Evolutionary conservation across 2,888 invertebrate genomes (phyloP).

Genomic region (Omphaloscelis lunosa): DNA sequence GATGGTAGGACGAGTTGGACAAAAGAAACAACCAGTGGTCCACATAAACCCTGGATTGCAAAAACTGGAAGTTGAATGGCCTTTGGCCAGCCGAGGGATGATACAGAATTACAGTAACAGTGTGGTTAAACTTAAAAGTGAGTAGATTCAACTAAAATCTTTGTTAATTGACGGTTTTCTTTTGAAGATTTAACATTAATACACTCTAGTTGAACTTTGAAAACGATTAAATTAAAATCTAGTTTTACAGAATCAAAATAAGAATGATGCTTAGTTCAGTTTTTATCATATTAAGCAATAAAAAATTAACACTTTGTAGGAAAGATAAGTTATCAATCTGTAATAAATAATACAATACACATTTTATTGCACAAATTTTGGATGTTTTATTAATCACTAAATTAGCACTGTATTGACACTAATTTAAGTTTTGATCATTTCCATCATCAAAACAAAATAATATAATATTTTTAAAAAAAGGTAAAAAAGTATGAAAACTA

Average conservation of each 20-base stretch:
- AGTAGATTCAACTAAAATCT: not conserved
- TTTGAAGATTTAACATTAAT: too few species aligned
- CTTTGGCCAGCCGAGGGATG: not conserved
- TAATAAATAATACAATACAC: not conserved
- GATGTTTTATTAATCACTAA: too few species aligned
- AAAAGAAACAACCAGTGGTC: not conserved
- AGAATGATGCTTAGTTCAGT: not conserved
- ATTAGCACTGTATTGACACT: not conserved
- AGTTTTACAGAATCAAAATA: too few species aligned
- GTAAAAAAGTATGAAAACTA: not conserved
- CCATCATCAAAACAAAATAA: not conserved
- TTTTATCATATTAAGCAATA: not conserved
- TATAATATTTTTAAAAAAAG: not conserved
- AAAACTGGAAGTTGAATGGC: not conserved
- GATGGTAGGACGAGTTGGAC: not conserved
- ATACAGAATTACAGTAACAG: not conserved
- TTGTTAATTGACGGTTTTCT: too few species aligned
- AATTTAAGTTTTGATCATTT: not conserved
- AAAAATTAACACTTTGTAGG: not conserved
- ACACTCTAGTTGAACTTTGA: too few species aligned
- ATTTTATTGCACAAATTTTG: not conserved
- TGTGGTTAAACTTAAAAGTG: not conserved
- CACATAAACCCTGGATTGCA: not conserved
- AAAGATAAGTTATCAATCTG: constrained; percentile 8
- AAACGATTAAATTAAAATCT: too few species aligned